Evolutionary conservation across 2,113 vertebrate genomes (phyloP).

Genomic region (Fulica atra): DNA sequence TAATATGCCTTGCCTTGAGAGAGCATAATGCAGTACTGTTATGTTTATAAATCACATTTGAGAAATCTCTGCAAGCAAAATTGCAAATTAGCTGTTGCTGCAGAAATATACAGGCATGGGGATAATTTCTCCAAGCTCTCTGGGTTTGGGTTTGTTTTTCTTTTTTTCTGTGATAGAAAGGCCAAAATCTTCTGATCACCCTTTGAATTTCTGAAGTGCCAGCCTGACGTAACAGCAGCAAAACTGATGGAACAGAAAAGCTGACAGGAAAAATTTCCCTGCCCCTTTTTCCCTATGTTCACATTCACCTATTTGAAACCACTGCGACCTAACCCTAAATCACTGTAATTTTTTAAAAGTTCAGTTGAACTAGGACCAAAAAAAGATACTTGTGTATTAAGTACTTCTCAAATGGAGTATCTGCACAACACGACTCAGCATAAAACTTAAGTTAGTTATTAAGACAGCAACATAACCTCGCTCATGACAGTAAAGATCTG

Average conservation of each 20-base stretch:
- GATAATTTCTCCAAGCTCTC: not conserved
- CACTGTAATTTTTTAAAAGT: not conserved
- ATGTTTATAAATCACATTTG: constrained; percentile 15
- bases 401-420: not conserved
- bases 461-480: not conserved
- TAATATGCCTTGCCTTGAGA: not conserved
- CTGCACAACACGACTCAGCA: not conserved
- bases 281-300: not conserved
- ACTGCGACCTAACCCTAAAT: not conserved
- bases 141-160: too few relatives aligned
- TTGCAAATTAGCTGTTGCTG: not conserved
- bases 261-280: not conserved
- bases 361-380: not conserved
- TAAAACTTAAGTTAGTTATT: not conserved
- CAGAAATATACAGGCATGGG: not conserved
- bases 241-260: not conserved
- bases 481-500: not conserved
- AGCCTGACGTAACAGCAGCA: not conserved
- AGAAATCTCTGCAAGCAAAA: not conserved
- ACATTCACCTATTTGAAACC: not conserved
- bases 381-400: not conserved
- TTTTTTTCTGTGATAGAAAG: not conserved
- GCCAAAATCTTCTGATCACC: not conserved
- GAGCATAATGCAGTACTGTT: not conserved
- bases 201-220: not conserved